These are phyloP conservation scores for Gnathochromis pfefferi DNA, from an alignment of 2,113 vertebrate species.

Conservation along the genomic window DNA sequence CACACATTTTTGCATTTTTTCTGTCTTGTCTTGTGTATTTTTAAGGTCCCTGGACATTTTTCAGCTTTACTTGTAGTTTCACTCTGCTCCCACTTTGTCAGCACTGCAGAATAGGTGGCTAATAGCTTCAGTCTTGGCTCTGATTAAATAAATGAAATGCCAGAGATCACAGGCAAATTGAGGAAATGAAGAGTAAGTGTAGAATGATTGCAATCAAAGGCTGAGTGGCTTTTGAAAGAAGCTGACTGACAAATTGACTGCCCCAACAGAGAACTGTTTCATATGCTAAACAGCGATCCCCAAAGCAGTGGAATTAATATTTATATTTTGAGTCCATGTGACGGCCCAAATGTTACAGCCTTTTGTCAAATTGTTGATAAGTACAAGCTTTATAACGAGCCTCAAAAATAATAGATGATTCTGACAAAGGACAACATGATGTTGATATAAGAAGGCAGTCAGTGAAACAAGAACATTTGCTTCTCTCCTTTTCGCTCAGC, in stretches of 20 bases:
- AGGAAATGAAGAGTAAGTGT: slow-evolving; percentile 14
- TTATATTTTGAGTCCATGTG: background rate
- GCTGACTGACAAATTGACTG: background rate
- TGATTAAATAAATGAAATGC: slow-evolving; percentile 30
- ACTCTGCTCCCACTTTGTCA: background rate
- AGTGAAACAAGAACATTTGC: background rate
- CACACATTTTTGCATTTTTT: background rate
- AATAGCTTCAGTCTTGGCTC: background rate
- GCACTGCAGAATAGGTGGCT: background rate
- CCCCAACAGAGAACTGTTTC: background rate
- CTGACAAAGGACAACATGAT: background rate
- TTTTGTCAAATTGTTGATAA: background rate
- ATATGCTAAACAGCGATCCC: slow-evolving; percentile 18
- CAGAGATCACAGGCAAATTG: slow-evolving; percentile 24
- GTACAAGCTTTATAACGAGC: background rate
- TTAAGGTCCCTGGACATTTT: background rate
- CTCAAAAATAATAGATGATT: background rate
- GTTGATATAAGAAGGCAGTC: background rate
- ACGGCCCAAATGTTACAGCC: background rate
- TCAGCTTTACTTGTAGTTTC: background rate
- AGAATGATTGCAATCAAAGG: slow-evolving; percentile 36
- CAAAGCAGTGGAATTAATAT: background rate
- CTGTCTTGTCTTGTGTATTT: background rate
- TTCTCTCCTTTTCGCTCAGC: background rate
- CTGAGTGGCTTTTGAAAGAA: background rate